These are phyloP conservation scores for Lophius piscatorius DNA, from an alignment of 2,113 vertebrate species.

Conservation along the genomic window DNA sequence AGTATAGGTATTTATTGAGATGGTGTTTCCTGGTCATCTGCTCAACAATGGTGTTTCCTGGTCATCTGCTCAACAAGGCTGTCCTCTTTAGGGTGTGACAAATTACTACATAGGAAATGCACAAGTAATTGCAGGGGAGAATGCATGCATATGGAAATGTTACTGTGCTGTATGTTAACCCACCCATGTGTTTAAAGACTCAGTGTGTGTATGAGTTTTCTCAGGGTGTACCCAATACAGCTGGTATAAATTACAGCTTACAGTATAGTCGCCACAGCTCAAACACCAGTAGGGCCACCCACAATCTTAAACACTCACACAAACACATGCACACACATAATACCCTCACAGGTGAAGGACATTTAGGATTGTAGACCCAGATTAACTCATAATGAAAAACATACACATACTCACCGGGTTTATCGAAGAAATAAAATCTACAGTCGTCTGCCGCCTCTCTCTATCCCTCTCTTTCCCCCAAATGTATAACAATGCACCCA, in stretches of 20 bases:
- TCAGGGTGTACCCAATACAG: not conserved
- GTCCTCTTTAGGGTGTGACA: slow-evolving; percentile 46
- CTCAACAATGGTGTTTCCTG: slow-evolving; percentile 34
- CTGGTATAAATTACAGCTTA: not conserved
- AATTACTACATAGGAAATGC: slow-evolving; percentile 33
- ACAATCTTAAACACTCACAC: not conserved
- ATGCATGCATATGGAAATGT: not conserved
- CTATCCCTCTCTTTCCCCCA: not conserved
- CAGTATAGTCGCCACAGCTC: too few species aligned
- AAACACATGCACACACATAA: not conserved
- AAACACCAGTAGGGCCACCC: too few species aligned
- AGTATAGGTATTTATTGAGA: slow-evolving; percentile 53
- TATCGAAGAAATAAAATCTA: slow-evolving; percentile 13
- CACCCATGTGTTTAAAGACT: not conserved
- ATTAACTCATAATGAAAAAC: slow-evolving; percentile 16
- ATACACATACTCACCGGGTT: too few species aligned
- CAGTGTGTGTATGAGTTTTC: not conserved
- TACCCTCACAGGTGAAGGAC: slow-evolving; percentile 17
- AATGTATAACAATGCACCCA: not conserved
- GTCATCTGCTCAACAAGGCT: slow-evolving; percentile 49
- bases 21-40: slow-evolving; percentile 52
- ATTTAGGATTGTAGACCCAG: slow-evolving; percentile 3
- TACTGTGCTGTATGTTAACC: not conserved
- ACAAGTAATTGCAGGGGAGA: slow-evolving; percentile 29
- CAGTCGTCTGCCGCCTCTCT: too few species aligned